Base-by-base conservation (phyloP, 2,888 invertebrate species). In the Campopleginae sp. region DNA sequence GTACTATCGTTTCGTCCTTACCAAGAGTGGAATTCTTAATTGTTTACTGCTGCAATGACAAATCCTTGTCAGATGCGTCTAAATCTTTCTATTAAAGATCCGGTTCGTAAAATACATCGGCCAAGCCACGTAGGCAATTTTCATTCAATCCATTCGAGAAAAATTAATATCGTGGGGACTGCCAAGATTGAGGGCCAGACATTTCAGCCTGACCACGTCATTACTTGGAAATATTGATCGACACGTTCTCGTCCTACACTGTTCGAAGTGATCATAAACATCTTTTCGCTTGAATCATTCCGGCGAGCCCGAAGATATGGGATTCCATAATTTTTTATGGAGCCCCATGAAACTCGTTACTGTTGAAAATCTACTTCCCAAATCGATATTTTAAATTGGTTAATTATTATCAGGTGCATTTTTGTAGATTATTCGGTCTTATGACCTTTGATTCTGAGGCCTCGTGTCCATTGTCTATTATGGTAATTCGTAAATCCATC, bases 401-500 rank as follows among this genome's bases (percentile, higher is more conserved):
- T 48, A 48, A 48, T 48, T 48, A 48, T n/a, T 3, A 48, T 6
- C 46, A 48, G 17, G 1, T n/a, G 17, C 17, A 48, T n/a, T n/a
- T 5, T 48, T 48, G 46, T 17, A 48, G 46, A 48, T 48, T n/a
- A 48, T 48, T 48, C 46, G 17, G 46, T 48, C 46, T n/a, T 48
- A 1, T 17, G 46, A 48, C 46, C 46, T 48, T 48, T 1, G 46
- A 48, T 17, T 48, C 17, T 6, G 17, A 48, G 46, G 4, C 46
- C 46, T 48, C n/a, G 46, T 17, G 14, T 48, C 46, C 46, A 17
- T 48, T 6, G 17, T 48, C 46, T n/a, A n/a, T n/a, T 48, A 48
- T 48, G 46, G 46, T 48, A 48, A 48, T 48, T 48, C n/a, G 46
- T 48, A 48, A 48, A 48, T 48, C n/a, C 46, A 48, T 48, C n/a